Evolutionary conservation across 2,113 vertebrate genomes (phyloP), one percentile per base, ranked within the genome.

Genomic region (Bufo gargarizans): DNA sequence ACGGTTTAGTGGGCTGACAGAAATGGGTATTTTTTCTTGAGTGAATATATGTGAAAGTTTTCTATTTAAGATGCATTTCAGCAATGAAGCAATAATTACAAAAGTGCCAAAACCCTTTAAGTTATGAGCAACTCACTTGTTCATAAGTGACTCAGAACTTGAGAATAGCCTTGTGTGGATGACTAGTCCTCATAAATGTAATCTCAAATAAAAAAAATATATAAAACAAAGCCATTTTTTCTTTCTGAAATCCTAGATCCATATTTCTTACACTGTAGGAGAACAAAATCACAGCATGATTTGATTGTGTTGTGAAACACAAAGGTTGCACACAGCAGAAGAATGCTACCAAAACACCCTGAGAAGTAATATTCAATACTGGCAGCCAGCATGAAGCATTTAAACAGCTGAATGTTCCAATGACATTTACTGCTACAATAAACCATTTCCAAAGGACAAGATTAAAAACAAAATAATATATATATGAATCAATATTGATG

Each of bases 391-490:
- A 83, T 88, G 86, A 71, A 88, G 55, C 86, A 88, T 83, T 88
- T 88, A 88, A 88, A 88, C 86, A 88, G 86, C 86, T 88, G 86
- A 88, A 88, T 63, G 86, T 82, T 83, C 82, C 86, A 82, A 82
- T 88, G 86, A 88, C 86, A 88, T 88, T 88, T 88, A 88, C 86
- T 63, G 79, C 86, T 65, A 74, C 86, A 88, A 83, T 88, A 88
- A 88, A 88, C 45, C 80, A 88, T 83, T 83, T 88, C 79, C 79
- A 88, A 88, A 88, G 86, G 80, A 88, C 86, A 88, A 88, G 86
- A 88, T 88, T 88, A 88, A 88, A 88, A 88, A 88, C 86, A 88
- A 88, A 83, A 88, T 88, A 83, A 88, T 88, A 88, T 88, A 82
- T 88, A 80, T 87, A 74, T 72, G 71, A 77, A 88, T 82, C 69